These are phyloP conservation scores for Coilia nasus DNA, from an alignment of 2,797 vertebrate genomes.

Conservation along the genomic window DNA sequence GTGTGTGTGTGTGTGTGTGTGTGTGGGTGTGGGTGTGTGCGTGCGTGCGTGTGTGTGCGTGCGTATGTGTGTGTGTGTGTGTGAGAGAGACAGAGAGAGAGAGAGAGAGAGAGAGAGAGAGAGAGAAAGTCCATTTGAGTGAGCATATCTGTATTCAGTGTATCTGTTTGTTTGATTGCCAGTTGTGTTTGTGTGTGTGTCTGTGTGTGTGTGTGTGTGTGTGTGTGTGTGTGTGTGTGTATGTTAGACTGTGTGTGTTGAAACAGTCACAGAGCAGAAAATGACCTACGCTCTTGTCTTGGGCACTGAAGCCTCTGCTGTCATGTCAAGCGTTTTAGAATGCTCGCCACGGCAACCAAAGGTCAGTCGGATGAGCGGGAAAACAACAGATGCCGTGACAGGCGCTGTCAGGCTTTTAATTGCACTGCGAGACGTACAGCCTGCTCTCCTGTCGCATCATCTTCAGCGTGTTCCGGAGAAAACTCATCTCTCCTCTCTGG, in stretches of 20 bases:
- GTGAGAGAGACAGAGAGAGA: too few relatives aligned
- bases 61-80: not conserved
- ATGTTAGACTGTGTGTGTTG: not conserved
- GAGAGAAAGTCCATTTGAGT: not conserved
- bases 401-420: conserved; percentile 45
- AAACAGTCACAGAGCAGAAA: conserved; percentile 23
- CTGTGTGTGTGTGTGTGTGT: too few relatives aligned
- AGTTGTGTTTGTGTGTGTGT: not conserved
- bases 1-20: not conserved
- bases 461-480: not conserved
- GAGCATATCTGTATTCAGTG: not conserved
- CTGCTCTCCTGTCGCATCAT: not conserved
- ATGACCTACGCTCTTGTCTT: conserved; percentile 30
- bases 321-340: conserved; percentile 46
- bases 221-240: too few relatives aligned
- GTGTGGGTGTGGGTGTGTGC: too few relatives aligned
- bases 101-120: too few relatives aligned
- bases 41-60: too few relatives aligned
- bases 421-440: conserved; percentile 33
- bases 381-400: conserved; percentile 36
- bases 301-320: not conserved
- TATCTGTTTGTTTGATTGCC: not conserved
- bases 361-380: conserved; percentile 48
- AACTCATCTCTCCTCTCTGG: not conserved
- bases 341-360: conserved; percentile 40